Conservation (phyloP, 2,113 vertebrate species). For the Tenrec ecaudatus region DNA sequence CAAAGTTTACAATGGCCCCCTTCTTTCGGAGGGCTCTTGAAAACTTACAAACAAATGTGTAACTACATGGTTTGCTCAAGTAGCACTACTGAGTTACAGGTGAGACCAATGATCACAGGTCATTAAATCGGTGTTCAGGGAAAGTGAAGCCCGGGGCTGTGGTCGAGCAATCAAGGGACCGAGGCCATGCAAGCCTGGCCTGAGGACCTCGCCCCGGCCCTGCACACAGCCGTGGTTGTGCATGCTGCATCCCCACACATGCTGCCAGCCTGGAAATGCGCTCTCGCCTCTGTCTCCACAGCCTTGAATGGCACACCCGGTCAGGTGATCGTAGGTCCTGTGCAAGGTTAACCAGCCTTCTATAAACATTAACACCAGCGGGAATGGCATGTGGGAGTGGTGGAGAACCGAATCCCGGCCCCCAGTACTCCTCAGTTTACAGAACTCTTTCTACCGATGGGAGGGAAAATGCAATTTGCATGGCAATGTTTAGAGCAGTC, state of each 20-base stretch:
- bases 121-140: slow-evolving; percentile 67
- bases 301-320: neutral
- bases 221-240: neutral
- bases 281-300: neutral
- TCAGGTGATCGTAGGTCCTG: neutral
- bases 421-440: slow-evolving; percentile 67
- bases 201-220: neutral
- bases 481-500: slow-evolving; percentile 60
- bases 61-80: slow-evolving; percentile 81
- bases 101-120: slow-evolving; percentile 76
- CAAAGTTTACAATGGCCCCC: slow-evolving; percentile 83
- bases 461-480: slow-evolving; percentile 62
- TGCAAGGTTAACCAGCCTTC: slow-evolving; percentile 63
- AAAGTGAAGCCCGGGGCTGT: neutral
- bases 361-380: slow-evolving; percentile 48
- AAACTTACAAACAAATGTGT: slow-evolving; percentile 86
- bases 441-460: slow-evolving; percentile 14
- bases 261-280: neutral
- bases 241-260: fast-evolving
- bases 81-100: slow-evolving; percentile 73
- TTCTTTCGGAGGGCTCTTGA: slow-evolving; percentile 80
- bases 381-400: slow-evolving; percentile 48
- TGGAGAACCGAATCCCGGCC: neutral
- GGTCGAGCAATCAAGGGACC: slow-evolving; percentile 49
- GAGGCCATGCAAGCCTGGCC: neutral